Percentiles rank a stretch among this genome's conserved stretches.
Conservation (phyloP, 2,888 invertebrate genomes). For the Drosophila picticornis region DNA sequence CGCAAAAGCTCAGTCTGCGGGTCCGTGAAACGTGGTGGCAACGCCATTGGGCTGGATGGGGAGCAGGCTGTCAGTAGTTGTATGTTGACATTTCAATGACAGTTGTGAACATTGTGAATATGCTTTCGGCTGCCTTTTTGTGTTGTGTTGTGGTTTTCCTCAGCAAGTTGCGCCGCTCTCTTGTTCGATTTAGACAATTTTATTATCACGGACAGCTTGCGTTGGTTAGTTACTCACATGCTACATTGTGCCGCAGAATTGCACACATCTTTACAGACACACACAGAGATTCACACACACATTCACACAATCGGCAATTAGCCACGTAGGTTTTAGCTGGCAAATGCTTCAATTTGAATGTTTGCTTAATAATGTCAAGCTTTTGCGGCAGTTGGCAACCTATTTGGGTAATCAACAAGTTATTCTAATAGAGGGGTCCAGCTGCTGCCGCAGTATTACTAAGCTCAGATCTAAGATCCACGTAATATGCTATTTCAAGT, state of each 20-base stretch:
- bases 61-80: slow-evolving; percentile 68
- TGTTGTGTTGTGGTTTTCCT: slow-evolving; percentile 49
- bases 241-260: not conserved
- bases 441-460: not conserved
- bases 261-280: not conserved
- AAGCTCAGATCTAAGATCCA: not conserved
- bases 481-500: not conserved
- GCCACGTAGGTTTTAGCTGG: slow-evolving; percentile 5
- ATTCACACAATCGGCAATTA: not conserved
- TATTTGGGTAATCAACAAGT: slow-evolving; percentile 1
- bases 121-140: slow-evolving; percentile 62
- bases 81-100: slow-evolving; percentile 82
- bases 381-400: not conserved
- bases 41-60: not conserved
- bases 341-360: not conserved
- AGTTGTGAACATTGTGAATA: slow-evolving; percentile 70
- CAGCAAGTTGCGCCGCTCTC: slow-evolving; percentile 36
- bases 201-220: slow-evolving; percentile 57
- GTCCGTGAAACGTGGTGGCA: slow-evolving; percentile 14
- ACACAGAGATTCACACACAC: not conserved
- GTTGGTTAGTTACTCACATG: slow-evolving; percentile 33
- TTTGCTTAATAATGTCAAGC: not conserved
- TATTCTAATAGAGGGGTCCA: not conserved
- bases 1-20: slow-evolving; percentile 30
- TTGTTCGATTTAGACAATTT: slow-evolving; percentile 64